Conservation (phyloP, 35 echinoderm and acorn worm genomes). For the Ophiothrix spiculata region DNA sequence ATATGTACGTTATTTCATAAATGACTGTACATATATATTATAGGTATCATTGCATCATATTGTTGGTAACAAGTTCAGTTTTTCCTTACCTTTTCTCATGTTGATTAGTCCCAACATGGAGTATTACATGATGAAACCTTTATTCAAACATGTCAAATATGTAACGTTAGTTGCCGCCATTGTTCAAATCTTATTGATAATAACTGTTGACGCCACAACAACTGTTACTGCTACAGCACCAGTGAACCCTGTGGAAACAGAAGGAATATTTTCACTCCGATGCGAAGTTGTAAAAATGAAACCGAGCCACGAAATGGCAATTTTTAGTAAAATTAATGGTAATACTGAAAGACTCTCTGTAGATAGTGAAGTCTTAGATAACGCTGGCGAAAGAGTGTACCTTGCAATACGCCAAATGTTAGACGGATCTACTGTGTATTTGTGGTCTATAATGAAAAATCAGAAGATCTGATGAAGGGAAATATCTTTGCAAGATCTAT, state of each 20-base stretch:
- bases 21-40: too few species aligned
- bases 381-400: not conserved
- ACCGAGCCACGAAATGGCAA: not conserved
- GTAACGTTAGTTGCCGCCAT: not conserved
- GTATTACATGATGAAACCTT: not conserved
- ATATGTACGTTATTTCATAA: too few species aligned
- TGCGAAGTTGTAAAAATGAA: slow-evolving; percentile 4
- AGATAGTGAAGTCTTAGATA: not conserved
- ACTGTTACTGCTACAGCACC: not conserved
- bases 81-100: not conserved
- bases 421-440: not conserved
- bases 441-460: not conserved
- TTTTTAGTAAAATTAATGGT: not conserved
- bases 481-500: not conserved
- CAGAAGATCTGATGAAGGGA: not conserved
- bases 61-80: too few species aligned
- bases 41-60: too few species aligned
- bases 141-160: not conserved
- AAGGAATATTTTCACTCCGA: not conserved
- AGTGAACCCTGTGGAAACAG: not conserved
- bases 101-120: not conserved
- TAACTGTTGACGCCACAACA: not conserved
- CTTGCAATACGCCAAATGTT: not conserved
- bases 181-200: not conserved
- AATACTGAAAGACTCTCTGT: not conserved